Conservation (phyloP, 2,888 invertebrate genomes). For the Auanema freiburgensis region DNA sequence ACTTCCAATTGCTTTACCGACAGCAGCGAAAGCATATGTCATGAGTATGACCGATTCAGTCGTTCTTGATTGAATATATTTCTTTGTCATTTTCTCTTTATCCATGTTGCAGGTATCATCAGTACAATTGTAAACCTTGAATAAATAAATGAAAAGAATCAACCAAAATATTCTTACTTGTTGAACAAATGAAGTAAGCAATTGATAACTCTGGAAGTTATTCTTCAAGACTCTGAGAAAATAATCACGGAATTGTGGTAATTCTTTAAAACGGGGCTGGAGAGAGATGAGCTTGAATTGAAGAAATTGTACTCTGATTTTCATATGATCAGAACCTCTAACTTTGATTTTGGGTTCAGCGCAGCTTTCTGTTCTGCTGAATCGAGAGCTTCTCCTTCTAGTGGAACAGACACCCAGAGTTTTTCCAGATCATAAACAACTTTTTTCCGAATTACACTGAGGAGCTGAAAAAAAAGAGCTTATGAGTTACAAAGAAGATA, state of each 20-base stretch:
- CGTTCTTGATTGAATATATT: constrained; percentile 40
- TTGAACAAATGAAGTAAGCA: constrained; percentile 59
- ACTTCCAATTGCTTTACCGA: constrained; percentile 46
- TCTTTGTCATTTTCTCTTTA: constrained; percentile 31
- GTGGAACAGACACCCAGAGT: constrained; percentile 49
- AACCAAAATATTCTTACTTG: constrained; percentile 34
- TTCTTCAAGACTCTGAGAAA: constrained; percentile 59
- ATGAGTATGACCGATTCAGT: constrained; percentile 55
- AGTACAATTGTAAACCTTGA: constrained; percentile 42
- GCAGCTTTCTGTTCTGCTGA: constrained; percentile 35
- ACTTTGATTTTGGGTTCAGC: constrained; percentile 32
- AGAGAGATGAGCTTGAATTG: constrained; percentile 30
- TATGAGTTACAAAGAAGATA: background rate
- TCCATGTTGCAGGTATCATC: constrained; percentile 35
- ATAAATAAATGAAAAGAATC: constrained; percentile 6
- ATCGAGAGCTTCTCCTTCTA: constrained; percentile 45
- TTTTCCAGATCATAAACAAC: constrained; percentile 39
- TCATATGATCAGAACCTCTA: constrained; percentile 22
- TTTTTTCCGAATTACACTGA: constrained; percentile 25
- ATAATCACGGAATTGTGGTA: constrained; percentile 58
- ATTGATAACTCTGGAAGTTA: constrained; percentile 60
- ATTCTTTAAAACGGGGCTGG: constrained; percentile 47
- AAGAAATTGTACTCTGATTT: background rate
- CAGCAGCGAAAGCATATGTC: constrained; percentile 59
- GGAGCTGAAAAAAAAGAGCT: constrained; percentile 20